phyloP scores from a whole-genome alignment of 2,113 vertebrate species.

The Coreoperca whiteheadi region DNA sequence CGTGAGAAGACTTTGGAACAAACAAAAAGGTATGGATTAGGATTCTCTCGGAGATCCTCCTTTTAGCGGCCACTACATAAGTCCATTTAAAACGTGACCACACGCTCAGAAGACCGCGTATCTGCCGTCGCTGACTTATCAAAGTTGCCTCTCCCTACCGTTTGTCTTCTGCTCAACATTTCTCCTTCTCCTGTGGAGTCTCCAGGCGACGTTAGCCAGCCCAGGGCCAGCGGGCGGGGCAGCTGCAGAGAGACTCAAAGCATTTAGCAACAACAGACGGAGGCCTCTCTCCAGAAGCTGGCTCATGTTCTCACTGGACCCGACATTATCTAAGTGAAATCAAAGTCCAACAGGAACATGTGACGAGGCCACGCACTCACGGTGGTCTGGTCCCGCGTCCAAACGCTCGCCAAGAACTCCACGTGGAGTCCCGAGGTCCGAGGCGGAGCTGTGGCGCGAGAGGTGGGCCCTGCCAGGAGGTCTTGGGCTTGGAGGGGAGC shows the following conservation, averaged over 20 bases:
- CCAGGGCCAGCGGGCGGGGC: conserved; percentile 57
- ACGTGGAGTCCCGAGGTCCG: conserved; percentile 69
- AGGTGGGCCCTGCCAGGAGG: background rate
- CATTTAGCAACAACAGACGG: background rate
- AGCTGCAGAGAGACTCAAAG: conserved; percentile 12
- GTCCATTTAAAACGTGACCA: no score
- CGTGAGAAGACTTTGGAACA: background rate
- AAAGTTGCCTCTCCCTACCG: conserved; percentile 34
- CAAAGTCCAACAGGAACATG: background rate
- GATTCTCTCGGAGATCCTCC: no score
- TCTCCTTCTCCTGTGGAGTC: conserved; percentile 19
- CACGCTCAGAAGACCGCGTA: no score
- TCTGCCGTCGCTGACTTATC: no score
- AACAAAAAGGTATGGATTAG: background rate
- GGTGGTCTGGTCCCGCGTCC: conserved; percentile 73
- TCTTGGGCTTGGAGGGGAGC: conserved; percentile 3
- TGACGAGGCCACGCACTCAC: conserved; percentile 18
- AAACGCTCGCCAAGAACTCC: conserved; percentile 89
- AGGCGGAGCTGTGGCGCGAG: background rate
- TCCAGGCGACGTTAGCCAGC: conserved; percentile 41
- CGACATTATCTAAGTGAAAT: background rate
- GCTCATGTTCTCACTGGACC: background rate
- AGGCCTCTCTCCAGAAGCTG: background rate
- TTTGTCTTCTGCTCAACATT: conserved; percentile 1
- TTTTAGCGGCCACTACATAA: background rate